phyloP scores from a whole-genome alignment of 1,140 invertebrate species.

The Bactericera cockerelli region DNA sequence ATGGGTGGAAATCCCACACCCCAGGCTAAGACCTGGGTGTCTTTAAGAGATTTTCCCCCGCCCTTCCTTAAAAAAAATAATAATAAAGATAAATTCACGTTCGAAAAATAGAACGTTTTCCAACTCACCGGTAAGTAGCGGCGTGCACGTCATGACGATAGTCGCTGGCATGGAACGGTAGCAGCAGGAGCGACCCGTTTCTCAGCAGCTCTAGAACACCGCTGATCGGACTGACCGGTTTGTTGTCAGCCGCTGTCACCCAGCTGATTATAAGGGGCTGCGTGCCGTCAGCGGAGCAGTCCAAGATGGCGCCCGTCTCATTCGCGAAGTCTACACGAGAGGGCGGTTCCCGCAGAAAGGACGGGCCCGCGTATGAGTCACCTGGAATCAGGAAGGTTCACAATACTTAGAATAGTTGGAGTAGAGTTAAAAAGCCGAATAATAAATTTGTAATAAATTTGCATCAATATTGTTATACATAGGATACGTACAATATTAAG shows the following conservation, averaged over 20 bases:
- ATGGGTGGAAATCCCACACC: no score
- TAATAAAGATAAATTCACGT: no score
- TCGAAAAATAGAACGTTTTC: no score
- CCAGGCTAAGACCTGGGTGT: no score
- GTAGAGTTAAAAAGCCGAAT: no score
- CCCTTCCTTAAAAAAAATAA: no score
- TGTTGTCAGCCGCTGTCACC: constrained; percentile 41
- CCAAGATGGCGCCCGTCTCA: constrained; percentile 42
- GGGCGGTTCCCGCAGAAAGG: constrained; percentile 47
- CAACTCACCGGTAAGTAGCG: constrained; percentile 50
- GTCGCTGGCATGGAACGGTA: constrained; percentile 58
- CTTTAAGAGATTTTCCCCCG: no score
- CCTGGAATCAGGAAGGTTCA: constrained; percentile 4
- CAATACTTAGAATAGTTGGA: no score
- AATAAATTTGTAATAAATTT: no score
- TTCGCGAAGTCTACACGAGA: constrained; percentile 49
- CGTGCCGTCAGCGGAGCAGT: constrained; percentile 46
- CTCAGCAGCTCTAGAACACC: constrained; percentile 24
- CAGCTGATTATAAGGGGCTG: constrained; percentile 44
- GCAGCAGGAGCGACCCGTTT: constrained; percentile 67
- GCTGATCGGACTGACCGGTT: constrained; percentile 36
- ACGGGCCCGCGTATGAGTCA: constrained; percentile 30
- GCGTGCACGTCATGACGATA: constrained; percentile 70
- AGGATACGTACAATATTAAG: no score
- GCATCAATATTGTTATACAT: no score